Evolutionary conservation across 1,140 invertebrate species (phyloP).

Genomic region (Sitodiplosis mosellana): DNA sequence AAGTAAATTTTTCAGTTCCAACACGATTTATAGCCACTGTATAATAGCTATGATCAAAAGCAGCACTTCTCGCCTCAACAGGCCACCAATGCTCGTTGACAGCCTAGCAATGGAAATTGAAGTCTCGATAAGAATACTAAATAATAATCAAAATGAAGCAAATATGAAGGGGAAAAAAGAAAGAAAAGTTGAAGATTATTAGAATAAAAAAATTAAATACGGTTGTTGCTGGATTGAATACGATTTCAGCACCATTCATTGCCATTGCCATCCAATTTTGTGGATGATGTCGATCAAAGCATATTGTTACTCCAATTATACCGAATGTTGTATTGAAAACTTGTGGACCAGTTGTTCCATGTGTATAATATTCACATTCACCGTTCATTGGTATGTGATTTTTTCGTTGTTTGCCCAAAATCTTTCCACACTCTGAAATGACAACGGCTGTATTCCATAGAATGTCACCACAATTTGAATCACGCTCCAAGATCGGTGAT

Average conservation of each 20-base stretch:
- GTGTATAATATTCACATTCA: conserved; percentile 96
- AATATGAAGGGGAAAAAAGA: too few species aligned
- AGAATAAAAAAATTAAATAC: too few species aligned
- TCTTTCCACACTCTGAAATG: conserved; percentile 68
- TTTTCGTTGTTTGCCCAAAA: conserved; percentile 90
- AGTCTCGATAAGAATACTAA: background rate
- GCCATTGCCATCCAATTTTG: conserved; percentile 96
- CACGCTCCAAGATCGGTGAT: conserved; percentile 88
- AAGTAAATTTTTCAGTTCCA: conserved; percentile 75
- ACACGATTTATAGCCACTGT: conserved; percentile 93
- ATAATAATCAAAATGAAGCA: background rate
- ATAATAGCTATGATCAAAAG: conserved; percentile 89
- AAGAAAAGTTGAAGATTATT: background rate
- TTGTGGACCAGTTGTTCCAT: conserved; percentile 89
- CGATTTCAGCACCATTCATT: conserved; percentile 93
- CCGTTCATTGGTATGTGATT: conserved; percentile 97
- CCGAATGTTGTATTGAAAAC: conserved; percentile 80
- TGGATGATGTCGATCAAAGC: conserved; percentile 95
- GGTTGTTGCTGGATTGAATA: conserved; percentile 98
- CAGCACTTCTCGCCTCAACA: conserved; percentile 90
- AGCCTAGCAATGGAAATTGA: background rate
- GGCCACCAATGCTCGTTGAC: conserved; percentile 90
- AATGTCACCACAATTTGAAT: conserved; percentile 64
- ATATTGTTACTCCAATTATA: conserved; percentile 88
- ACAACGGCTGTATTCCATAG: conserved; percentile 96